Evolutionary conservation across 1,140 invertebrate species (phyloP).

Genomic region (Platyscapa corneri): DNA sequence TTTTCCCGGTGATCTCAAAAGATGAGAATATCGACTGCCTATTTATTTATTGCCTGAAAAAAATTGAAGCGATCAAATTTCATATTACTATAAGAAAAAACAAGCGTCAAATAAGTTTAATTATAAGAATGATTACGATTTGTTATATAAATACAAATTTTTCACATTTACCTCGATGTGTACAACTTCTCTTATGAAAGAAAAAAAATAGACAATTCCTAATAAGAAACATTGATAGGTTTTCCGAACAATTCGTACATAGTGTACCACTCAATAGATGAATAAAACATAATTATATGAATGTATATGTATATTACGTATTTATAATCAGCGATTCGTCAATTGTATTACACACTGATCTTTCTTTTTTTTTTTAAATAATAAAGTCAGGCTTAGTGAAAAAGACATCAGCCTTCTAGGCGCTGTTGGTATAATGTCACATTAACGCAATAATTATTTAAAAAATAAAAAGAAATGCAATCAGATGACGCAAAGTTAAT

Average conservation of each 20-base stretch:
- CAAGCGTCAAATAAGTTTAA: not conserved
- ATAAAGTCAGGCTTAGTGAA: not conserved
- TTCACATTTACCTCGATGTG: constrained; percentile 1
- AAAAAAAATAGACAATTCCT: not conserved
- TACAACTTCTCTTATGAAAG: not conserved
- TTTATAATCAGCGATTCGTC: constrained; percentile 38
- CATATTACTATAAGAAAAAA: not conserved
- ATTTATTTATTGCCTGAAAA: not conserved
- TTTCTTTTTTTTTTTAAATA: not conserved
- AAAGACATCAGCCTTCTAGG: not conserved
- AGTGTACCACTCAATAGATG: not conserved
- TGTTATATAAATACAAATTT: not conserved
- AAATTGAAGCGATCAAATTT: not conserved
- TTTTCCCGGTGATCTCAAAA: constrained; percentile 48
- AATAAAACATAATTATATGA: constrained; percentile 50
- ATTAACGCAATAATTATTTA: not conserved
- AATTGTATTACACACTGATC: constrained; percentile 33
- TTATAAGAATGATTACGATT: constrained; percentile 8
- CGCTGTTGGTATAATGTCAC: not conserved
- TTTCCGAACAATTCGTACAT: not conserved
- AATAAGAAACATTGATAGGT: not conserved
- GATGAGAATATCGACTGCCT: not conserved
- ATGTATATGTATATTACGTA: constrained; percentile 55
- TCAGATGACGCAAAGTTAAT: constrained; percentile 53
- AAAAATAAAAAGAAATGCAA: constrained; percentile 47